Percentiles rank a stretch among this genome's conserved stretches.
phyloP scores from a whole-genome alignment of 2,888 invertebrate species.

The Bellardia pandia region DNA sequence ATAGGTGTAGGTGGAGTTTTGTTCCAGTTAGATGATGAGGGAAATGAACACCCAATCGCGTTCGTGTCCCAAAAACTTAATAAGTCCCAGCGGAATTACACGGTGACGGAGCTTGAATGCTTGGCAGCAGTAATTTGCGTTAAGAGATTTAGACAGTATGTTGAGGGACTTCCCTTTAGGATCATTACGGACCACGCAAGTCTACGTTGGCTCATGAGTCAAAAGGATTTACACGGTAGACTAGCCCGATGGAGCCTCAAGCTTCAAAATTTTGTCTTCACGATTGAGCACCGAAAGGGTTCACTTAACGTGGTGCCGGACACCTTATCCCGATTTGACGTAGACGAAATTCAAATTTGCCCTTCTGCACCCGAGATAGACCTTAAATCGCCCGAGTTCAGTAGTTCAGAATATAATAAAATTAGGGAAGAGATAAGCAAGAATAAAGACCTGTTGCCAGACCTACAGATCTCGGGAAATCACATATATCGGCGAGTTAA shows the following conservation, averaged over 20 bases:
- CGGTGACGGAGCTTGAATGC: too few relatives aligned
- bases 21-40: too few relatives aligned
- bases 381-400: background rate
- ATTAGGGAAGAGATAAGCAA: background rate
- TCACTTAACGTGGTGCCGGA: background rate
- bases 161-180: too few relatives aligned
- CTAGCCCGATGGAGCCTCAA: too few relatives aligned
- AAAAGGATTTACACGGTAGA: conserved; percentile 1
- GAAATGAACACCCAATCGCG: too few relatives aligned
- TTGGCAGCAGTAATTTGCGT: too few relatives aligned
- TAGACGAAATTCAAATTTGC: background rate
- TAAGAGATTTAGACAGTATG: too few relatives aligned
- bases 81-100: too few relatives aligned
- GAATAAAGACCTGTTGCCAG: background rate
- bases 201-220: background rate
- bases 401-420: background rate
- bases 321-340: background rate
- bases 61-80: too few relatives aligned
- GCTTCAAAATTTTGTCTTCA: too few relatives aligned
- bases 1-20: too few relatives aligned
- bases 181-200: background rate
- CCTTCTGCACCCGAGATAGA: background rate
- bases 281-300: background rate
- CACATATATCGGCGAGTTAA: background rate
- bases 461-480: background rate